Evolutionary conservation across 2,797 vertebrate genomes (phyloP).

Genomic region (Clarias fuscus): DNA sequence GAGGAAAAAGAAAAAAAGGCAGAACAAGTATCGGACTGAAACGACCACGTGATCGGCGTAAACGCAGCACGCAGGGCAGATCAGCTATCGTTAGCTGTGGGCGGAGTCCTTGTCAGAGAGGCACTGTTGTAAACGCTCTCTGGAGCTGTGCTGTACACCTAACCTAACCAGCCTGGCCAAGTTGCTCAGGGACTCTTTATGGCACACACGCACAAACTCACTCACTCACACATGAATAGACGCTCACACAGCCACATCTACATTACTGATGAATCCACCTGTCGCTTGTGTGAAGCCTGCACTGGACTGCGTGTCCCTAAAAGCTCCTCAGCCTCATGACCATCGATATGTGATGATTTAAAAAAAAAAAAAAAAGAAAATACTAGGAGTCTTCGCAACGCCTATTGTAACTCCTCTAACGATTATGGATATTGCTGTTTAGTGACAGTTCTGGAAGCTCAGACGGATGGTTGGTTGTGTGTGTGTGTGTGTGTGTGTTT

Average conservation of each 20-base stretch:
- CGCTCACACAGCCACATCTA: slow-evolving; percentile 41
- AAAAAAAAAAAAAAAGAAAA: too few species aligned
- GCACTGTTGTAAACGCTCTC: slow-evolving; percentile 31
- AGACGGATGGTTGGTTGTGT: neutral
- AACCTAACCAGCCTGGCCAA: slow-evolving; percentile 45
- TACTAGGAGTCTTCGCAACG: neutral
- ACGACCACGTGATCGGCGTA: neutral
- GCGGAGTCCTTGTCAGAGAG: slow-evolving; percentile 16
- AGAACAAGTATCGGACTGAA: slow-evolving; percentile 15
- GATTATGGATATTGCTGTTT: neutral
- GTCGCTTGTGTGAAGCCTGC: slow-evolving; percentile 38
- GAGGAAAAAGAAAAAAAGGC: slow-evolving; percentile 17
- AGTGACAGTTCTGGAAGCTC: slow-evolving; percentile 3
- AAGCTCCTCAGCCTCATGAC: neutral
- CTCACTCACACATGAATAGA: slow-evolving; percentile 54
- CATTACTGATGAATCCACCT: slow-evolving; percentile 38
- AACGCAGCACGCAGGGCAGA: neutral
- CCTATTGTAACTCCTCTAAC: neutral
- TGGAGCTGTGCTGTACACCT: slow-evolving; percentile 32
- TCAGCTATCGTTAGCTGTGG: neutral
- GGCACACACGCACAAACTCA: slow-evolving; percentile 58
- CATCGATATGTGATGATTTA: neutral
- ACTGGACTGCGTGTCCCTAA: slow-evolving; percentile 21
- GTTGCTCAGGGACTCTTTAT: slow-evolving; percentile 59
- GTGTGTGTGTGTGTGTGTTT: slow-evolving; percentile 32